phyloP scores from a whole-genome alignment of 2,888 invertebrate species.

The Drosophila stalkeri region DNA sequence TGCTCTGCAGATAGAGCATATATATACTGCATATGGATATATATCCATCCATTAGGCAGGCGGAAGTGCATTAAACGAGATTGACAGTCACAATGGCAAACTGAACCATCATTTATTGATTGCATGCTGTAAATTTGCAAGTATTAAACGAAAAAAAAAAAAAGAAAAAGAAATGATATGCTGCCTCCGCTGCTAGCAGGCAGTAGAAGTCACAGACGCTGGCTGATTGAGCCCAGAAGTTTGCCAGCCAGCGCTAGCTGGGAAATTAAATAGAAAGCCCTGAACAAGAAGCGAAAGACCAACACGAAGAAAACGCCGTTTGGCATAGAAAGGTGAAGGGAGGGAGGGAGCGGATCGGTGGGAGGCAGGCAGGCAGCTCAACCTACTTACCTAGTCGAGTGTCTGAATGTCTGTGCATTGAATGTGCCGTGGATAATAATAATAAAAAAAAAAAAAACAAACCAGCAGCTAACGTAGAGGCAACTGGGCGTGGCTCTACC shows the following conservation, averaged over 20 bases:
- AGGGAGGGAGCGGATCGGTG: not conserved
- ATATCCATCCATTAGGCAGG: constrained; percentile 52
- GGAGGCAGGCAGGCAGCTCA: constrained; percentile 48
- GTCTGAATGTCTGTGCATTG: constrained; percentile 80
- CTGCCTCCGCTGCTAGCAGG: constrained; percentile 7
- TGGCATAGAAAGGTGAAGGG: constrained; percentile 15
- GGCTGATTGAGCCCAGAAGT: constrained; percentile 61
- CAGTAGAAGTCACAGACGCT: constrained; percentile 46
- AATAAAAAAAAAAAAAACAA: constrained; percentile 37
- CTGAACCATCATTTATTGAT: constrained; percentile 67
- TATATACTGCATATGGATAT: not conserved
- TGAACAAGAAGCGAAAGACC: constrained; percentile 31
- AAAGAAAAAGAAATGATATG: constrained; percentile 9
- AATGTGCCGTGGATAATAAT: constrained; percentile 75
- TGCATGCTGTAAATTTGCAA: constrained; percentile 55
- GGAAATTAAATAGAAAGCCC: constrained; percentile 81
- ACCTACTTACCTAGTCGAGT: constrained; percentile 81
- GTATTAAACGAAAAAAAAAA: constrained; percentile 27
- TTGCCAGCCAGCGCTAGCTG: constrained; percentile 54
- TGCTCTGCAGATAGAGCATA: not conserved
- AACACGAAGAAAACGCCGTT: constrained; percentile 11
- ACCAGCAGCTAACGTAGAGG: constrained; percentile 45
- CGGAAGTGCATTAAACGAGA: constrained; percentile 60
- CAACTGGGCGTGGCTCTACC: constrained; percentile 55
- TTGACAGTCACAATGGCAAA: constrained; percentile 39